Evolutionary conservation across 2,113 vertebrate genomes (phyloP), one percentile per base, ranked within the genome.

Genomic region (Lepisosteus osseus): DNA sequence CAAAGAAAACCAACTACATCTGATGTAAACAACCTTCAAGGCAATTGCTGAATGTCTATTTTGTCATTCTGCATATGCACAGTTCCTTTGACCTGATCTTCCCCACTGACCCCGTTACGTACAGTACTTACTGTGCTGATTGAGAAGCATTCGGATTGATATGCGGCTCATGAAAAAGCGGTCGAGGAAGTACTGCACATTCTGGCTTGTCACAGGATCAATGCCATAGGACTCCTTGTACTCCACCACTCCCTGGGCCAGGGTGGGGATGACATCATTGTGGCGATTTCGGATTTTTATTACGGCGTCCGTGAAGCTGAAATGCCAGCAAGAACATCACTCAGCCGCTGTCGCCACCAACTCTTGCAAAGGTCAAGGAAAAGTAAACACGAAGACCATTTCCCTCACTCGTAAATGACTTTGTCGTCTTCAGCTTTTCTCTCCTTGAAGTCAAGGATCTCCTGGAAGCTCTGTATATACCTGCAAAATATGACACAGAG

Each of bases 131-230:
- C 97, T 97, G 89, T 99, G 97, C 83, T 99, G 97, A 89, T 98
- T 99, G 45, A 99, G 94, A 76, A 99, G 84, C 97, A 99, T 99
- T 82, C 97, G 86, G 86, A 99, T 99, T 80, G 97, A 99, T 81
- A 99, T 99, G 75, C 97, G 94, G 80, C 96, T 99, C 96, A 98
- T 98, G 87, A 95, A 99, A 90, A 99, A 99, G 69, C 97, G 96
- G 80, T 99, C 97, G 78, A 99, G 87, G 73, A 99, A 99, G 83
- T 99, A 99, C 89, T 99, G 97, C 77, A 99, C 93, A 0, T 99
- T 98, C 77, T 98, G 97, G 65, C 96, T 98, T 82, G 95, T 95
- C 44, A 98, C 88, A 8, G 95, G 96, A 82, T 99, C 96, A 0
- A 94, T 96, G 72, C 97, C 97, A 65, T 97, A 96, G 47, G 90